phyloP scores from a whole-genome alignment of 2,888 invertebrate genomes.

The Yponomeuta plumbellus region DNA sequence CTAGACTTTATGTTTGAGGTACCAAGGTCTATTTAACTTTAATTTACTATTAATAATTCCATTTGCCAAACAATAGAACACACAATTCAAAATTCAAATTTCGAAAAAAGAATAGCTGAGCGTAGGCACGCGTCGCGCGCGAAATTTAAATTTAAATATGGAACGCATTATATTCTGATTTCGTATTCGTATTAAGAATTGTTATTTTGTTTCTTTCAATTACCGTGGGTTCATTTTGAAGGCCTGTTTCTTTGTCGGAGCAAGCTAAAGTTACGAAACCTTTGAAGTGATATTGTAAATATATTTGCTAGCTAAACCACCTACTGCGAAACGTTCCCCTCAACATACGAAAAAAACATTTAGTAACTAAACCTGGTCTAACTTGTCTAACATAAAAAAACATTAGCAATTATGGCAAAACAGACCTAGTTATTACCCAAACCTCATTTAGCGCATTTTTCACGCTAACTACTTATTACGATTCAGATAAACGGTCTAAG shows the following conservation, averaged over 20 bases:
- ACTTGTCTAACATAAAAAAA: neutral
- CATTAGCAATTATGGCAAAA: neutral
- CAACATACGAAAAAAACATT: too few relatives aligned
- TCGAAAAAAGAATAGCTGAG: conserved; percentile 33
- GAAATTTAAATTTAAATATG: conserved; percentile 69
- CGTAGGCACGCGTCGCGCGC: conserved; percentile 41
- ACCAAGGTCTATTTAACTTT: neutral
- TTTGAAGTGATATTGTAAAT: neutral
- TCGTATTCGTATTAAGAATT: conserved; percentile 66
- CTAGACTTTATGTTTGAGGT: neutral
- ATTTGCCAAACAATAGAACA: conserved; percentile 71
- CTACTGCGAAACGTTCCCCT: too few relatives aligned
- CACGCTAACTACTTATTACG: conserved; percentile 57
- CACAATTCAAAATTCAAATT: conserved; percentile 70
- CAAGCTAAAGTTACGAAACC: neutral
- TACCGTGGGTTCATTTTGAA: conserved; percentile 42
- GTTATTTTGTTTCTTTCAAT: conserved; percentile 63
- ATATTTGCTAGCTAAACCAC: neutral
- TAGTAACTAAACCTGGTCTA: too few relatives aligned
- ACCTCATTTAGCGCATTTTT: conserved; percentile 37
- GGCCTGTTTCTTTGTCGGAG: conserved; percentile 3
- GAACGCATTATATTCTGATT: conserved; percentile 64
- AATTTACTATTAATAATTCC: conserved; percentile 47
- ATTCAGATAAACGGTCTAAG: conserved; percentile 55
- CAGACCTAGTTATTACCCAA: neutral